phyloP scores from a whole-genome alignment of 2,797 vertebrate genomes.

The Gallinago solitaria region DNA sequence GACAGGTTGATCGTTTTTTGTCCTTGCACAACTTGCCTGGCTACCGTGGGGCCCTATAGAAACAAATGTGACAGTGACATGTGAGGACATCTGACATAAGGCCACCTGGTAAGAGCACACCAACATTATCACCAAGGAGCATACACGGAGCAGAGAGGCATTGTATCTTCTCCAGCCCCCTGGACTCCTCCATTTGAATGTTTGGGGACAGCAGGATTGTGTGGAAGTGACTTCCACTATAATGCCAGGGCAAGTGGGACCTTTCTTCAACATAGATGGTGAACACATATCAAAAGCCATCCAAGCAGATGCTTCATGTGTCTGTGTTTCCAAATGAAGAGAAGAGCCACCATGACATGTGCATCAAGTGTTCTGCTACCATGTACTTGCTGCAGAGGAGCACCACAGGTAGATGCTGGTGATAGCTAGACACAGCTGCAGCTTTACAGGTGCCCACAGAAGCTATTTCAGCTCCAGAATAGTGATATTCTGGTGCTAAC shows the following conservation, averaged over 20 bases:
- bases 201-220: not conserved
- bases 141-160: rapidly evolving
- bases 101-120: not conserved
- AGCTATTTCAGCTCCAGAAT: not conserved
- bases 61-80: not conserved
- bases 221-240: not conserved
- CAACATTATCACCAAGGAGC: not conserved
- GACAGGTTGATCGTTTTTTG: not conserved
- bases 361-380: not conserved
- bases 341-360: not conserved
- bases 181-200: not conserved
- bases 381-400: not conserved
- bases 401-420: not conserved
- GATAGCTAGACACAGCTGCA: not conserved
- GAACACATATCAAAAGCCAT: not conserved
- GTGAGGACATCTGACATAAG: not conserved
- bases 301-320: not conserved
- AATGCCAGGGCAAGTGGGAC: not conserved
- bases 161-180: not conserved
- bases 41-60: not conserved
- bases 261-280: not conserved
- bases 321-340: not conserved
- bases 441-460: not conserved
- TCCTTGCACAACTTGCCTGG: not conserved
- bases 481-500: not conserved